phyloP scores from a whole-genome alignment of 2,113 vertebrate species.

The Mungos mungo region DNA sequence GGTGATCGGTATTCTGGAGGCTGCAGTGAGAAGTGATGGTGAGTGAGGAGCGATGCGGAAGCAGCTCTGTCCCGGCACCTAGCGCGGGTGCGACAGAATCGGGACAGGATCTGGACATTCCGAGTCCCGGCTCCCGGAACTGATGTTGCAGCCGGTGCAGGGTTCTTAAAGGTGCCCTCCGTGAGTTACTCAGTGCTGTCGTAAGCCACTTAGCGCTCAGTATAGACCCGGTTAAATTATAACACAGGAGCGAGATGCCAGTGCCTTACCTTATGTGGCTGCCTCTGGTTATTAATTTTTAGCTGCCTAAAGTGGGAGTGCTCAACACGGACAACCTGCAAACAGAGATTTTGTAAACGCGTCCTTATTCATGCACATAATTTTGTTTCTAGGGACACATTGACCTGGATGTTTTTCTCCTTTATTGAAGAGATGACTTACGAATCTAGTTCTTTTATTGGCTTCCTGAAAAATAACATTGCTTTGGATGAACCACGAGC shows the following conservation, averaged over 20 bases:
- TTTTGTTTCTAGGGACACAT: neutral
- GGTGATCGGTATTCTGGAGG: neutral
- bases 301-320: neutral
- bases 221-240: neutral
- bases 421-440: neutral
- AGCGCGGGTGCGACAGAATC: accelerated
- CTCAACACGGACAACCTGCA: neutral
- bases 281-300: neutral
- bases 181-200: neutral
- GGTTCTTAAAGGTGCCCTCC: neutral
- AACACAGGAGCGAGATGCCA: neutral
- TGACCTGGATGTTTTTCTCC: slow-evolving; percentile 29
- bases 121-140: neutral
- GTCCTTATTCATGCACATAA: neutral
- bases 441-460: neutral
- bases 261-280: neutral
- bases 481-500: neutral
- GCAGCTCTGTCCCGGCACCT: too few relatives aligned
- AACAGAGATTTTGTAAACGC: neutral
- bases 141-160: neutral
- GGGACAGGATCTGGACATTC: neutral
- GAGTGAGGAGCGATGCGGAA: neutral
- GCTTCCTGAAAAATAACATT: neutral
- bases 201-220: neutral
- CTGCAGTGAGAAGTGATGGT: neutral